These are phyloP conservation scores for Rhinichthys osculus DNA, from an alignment of 2,797 vertebrate genomes.

Conservation along the genomic window DNA sequence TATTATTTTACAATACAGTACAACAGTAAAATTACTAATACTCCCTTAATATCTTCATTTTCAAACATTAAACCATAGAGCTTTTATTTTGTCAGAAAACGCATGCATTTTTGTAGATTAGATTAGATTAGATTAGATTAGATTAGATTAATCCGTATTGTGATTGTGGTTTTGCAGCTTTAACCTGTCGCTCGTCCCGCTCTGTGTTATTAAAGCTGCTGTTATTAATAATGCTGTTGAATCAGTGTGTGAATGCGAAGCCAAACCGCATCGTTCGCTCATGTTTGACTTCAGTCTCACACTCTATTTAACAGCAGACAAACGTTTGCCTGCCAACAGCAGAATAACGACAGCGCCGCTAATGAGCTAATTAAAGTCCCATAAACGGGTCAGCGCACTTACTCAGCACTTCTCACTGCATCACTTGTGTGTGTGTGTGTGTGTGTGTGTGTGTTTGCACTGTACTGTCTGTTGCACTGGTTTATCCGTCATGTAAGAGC, in stretches of 20 bases:
- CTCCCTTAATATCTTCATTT: neutral
- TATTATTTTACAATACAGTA: neutral
- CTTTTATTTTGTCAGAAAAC: neutral
- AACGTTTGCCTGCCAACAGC: conserved; percentile 74
- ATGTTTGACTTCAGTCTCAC: conserved; percentile 52
- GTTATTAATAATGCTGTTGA: too few species aligned
- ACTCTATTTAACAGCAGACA: conserved; percentile 77
- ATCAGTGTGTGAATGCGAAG: too few species aligned
- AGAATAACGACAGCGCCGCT: conserved; percentile 73
- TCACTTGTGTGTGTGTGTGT: neutral
- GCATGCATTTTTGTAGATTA: neutral
- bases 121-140: too few species aligned
- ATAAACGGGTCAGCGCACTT: conserved; percentile 68
- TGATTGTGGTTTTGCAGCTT: too few species aligned
- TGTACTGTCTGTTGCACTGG: too few species aligned
- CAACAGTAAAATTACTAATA: neutral
- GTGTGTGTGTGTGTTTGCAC: neutral
- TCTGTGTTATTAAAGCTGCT: too few species aligned
- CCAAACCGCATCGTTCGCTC: too few species aligned
- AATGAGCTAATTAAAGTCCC: conserved; percentile 77
- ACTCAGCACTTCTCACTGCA: conserved; percentile 56
- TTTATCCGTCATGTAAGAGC: neutral
- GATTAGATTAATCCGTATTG: too few species aligned
- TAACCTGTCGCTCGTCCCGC: too few species aligned
- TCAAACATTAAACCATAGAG: neutral